These are phyloP conservation scores for Aplysina aerophoba DNA, from an alignment of 37 sponge, comb jelly and placozoan genomes.

Conservation along the genomic window DNA sequence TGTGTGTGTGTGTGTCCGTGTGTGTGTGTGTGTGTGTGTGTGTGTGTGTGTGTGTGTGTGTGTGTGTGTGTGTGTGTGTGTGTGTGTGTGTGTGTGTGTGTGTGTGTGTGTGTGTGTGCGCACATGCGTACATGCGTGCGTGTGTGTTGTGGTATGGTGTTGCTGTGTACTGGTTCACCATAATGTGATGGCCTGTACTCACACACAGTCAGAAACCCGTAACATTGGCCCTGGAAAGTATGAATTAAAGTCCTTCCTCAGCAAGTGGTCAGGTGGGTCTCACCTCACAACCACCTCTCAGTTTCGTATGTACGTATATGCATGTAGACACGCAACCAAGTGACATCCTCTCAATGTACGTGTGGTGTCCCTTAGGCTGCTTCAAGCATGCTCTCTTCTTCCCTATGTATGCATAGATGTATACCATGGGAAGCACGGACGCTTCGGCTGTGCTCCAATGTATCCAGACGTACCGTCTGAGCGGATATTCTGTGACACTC, in stretches of 20 bases:
- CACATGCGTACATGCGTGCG: background rate
- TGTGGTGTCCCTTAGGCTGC: no score
- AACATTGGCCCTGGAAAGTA: slow-evolving; percentile 93
- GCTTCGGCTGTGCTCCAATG: slow-evolving; percentile 65
- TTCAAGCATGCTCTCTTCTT: no score
- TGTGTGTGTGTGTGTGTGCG: slow-evolving; percentile 25
- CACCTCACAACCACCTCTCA: background rate
- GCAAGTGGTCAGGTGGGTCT: slow-evolving; percentile 65
- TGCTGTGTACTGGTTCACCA: background rate
- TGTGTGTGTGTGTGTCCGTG: slow-evolving; percentile 22
- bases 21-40: slow-evolving; percentile 9
- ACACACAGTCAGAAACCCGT: slow-evolving; percentile 41
- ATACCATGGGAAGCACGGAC: slow-evolving; percentile 75
- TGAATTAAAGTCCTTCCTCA: slow-evolving; percentile 66
- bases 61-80: background rate
- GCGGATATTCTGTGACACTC: slow-evolving; percentile 86
- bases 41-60: slow-evolving; percentile 24
- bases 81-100: slow-evolving; percentile 9
- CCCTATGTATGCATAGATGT: slow-evolving; percentile 38
- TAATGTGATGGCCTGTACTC: background rate
- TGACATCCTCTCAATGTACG: no score
- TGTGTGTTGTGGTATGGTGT: no score
- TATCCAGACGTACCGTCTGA: slow-evolving; percentile 86
- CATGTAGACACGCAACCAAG: no score
- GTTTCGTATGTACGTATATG: background rate